Base-by-base conservation (phyloP, 2,888 invertebrate species). In the Ochropleura leucogaster region DNA sequence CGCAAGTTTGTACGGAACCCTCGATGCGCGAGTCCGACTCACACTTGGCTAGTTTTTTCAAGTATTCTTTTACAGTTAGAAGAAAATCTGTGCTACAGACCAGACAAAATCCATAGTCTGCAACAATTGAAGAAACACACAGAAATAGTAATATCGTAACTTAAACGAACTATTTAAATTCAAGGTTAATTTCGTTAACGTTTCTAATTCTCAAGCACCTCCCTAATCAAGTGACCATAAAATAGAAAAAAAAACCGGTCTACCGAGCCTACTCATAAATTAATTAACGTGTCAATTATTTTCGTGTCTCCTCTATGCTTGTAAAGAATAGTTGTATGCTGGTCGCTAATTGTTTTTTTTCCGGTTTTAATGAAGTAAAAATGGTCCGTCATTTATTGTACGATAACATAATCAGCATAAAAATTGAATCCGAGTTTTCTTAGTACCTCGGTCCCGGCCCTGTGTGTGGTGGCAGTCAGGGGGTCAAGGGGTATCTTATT, bases 171-270 rank as follows among this genome's bases (percentile, higher is more conserved):
- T 72, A 81, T 82, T 80, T 62, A 76, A 86, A 88, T 86, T 89
- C 88, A 90, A 89, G 89, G 90, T 80, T 86, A 80, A 88, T 83
- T 85, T 78, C 59, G 79, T 89, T 86, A 85, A 71, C 74, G 76
- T 79, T 72, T 78, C 53, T 71, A 68, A 80, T 72, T 77, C 49
- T 77, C 30, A 63, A 69, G 40, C 72, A 76, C 64, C 66, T 85
- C 40, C 8, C 14, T 46, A 44, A 69, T 68, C 30, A 68, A 70
- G 59, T 53, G 75, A 9, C n/a, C 77, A 74, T 30, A 80, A n/a
- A 10, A 1, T 59, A 57, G 0, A 44, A 44, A 72, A 44, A 72
- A 69, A 63, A 70, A 70, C 65, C 63, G 18, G 86, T 75, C 30
- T 49, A 16, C 10, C 42, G n/a, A 60, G 53, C 62, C 68, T 20